Evolutionary conservation across 2,113 vertebrate species (phyloP), one percentile per base, ranked within the genome.

Genomic region (Perccottus glenii): DNA sequence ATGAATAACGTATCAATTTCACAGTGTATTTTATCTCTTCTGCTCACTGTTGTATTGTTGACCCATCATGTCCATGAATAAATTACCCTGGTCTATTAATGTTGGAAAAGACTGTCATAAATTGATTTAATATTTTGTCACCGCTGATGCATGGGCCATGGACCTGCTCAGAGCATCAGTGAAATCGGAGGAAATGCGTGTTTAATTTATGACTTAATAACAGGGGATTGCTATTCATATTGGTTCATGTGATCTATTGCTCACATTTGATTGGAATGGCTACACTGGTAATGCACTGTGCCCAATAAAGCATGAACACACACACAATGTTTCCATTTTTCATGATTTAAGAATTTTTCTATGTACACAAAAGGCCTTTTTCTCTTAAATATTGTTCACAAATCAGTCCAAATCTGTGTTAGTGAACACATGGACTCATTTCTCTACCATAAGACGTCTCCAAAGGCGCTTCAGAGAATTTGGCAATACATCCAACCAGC

Each of bases 191-290:
- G 82, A 81, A 86, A 84, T 58, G 46, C 61, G 65, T 56, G 45
- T 78, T 75, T 77, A 80, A 87, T 89, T 89, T 87, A 87, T 82
- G 80, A 73, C 77, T 79, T 72, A 64, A 82, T 82, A 81, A 78
- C 56, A 80, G 46, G n/a, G 57, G 51, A n/a, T 48, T 69, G 64
- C 68, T 66, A 67, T 81, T 84, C 74, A 87, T 64, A 81, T 81
- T 73, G 75, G 73, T 73, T 79, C 45, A 53, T 71, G 59, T 91
- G 82, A 85, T 86, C 16, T 79, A 77, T 75, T 27, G 70, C 64
- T 61, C 8, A 35, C 47, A 50, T 49, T 73, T 77, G 75, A 83
- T 83, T 82, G 73, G 76, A 68, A 47, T 42, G 47, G 70, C 55
- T 60, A 68, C 38, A 67, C 57, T 52, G 38, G 38, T 45, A 14